Conservation (phyloP, 2,113 vertebrate genomes). For the Clarias gariepinus region DNA sequence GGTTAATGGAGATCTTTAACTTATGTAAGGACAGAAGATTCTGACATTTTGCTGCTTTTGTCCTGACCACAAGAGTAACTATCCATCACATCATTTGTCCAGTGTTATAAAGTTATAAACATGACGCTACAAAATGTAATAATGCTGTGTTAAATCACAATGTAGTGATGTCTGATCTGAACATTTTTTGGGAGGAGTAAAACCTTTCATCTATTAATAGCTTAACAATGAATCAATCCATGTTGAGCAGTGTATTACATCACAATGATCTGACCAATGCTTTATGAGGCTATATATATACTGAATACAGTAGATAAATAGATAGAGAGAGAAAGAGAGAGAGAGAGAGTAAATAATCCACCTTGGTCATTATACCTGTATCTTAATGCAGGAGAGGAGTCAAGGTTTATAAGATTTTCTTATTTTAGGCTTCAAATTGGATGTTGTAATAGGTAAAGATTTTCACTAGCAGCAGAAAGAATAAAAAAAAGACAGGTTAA, state of each 20-base stretch:
- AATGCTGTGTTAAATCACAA: no score
- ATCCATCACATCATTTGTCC: neutral
- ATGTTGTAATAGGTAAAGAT: neutral
- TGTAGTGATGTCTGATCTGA: no score
- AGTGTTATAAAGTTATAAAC: neutral
- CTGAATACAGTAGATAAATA: no score
- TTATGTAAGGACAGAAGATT: neutral
- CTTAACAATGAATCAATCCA: no score
- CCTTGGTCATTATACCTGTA: neutral
- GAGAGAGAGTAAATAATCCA: neutral
- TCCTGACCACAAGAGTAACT: neutral
- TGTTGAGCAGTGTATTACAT: no score
- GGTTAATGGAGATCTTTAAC: neutral
- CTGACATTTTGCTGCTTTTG: neutral
- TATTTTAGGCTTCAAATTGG: neutral
- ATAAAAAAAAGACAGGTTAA: neutral
- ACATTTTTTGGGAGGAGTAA: neutral
- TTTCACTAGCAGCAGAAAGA: neutral
- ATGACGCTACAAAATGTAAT: no score
- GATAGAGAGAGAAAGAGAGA: neutral
- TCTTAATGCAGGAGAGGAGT: neutral
- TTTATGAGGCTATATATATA: no score
- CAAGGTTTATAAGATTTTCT: neutral
- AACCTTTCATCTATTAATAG: no score
- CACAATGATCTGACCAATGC: no score